These are phyloP conservation scores for Capreolus pygargus DNA, from an alignment of 2,113 vertebrate genomes.

Conservation along the genomic window DNA sequence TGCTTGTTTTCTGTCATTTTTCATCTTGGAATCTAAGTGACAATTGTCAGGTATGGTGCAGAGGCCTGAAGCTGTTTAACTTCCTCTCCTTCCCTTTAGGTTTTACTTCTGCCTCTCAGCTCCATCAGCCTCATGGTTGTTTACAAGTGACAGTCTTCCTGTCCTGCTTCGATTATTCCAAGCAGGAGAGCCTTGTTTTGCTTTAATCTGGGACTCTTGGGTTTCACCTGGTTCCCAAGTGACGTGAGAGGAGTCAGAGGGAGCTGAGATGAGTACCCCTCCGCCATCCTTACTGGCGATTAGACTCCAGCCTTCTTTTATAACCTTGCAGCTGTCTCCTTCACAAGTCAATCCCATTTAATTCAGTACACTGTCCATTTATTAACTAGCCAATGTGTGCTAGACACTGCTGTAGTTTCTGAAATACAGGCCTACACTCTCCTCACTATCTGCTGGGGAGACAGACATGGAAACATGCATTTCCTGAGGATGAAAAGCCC, in stretches of 20 bases:
- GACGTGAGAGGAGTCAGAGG: neutral
- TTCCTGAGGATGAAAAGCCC: neutral
- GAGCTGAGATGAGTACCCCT: neutral
- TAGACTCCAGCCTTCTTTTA: neutral
- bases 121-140: neutral
- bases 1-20: neutral
- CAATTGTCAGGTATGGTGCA: neutral
- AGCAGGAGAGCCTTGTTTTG: neutral
- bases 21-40: neutral
- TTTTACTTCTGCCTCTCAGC: neutral
- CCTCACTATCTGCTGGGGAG: neutral
- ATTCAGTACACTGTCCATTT: neutral
- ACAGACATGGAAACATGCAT: neutral
- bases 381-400: neutral
- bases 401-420: neutral
- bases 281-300: neutral
- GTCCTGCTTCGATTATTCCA: neutral
- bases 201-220: neutral
- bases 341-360: neutral
- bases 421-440: neutral
- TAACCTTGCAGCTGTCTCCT: neutral
- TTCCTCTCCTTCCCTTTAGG: neutral
- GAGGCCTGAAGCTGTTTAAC: neutral
- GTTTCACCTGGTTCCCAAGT: neutral
- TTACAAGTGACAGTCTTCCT: neutral